These are phyloP conservation scores for Trogon surrucura DNA, from an alignment of 2,113 vertebrate species.

Conservation along the genomic window DNA sequence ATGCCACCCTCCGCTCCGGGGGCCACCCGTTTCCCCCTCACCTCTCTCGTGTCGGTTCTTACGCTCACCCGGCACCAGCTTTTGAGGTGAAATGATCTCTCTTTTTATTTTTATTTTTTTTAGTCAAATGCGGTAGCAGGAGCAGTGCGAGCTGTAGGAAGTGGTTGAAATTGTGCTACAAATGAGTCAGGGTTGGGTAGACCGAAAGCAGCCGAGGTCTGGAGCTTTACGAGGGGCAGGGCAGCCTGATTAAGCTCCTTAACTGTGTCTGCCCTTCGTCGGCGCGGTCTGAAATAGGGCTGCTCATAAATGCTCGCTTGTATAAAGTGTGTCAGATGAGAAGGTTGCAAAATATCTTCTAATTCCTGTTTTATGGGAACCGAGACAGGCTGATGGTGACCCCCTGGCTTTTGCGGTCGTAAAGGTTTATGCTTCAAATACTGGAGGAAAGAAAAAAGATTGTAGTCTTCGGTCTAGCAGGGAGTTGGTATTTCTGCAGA, in stretches of 20 bases:
- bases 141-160: background rate
- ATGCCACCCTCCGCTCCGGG: background rate
- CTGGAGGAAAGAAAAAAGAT: background rate
- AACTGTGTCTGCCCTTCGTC: background rate
- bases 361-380: background rate
- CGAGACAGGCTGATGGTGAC: background rate
- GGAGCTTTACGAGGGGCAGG: background rate
- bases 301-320: background rate
- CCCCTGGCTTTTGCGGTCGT: background rate
- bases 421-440: background rate
- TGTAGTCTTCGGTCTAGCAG: background rate
- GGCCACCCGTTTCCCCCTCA: background rate
- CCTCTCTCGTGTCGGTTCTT: background rate
- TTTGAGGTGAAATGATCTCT: background rate
- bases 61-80: fast-evolving
- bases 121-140: background rate
- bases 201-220: background rate
- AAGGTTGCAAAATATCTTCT: background rate
- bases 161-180: background rate
- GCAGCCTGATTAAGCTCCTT: background rate
- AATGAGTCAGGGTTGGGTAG: background rate
- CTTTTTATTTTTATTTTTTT: background rate
- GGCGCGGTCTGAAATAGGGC: background rate
- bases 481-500: background rate
- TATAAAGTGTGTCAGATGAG: background rate